Percentiles rank a stretch among this genome's conserved stretches.
phyloP scores from a whole-genome alignment of 1,140 invertebrate species.

The Sycophaga agraensis region DNA sequence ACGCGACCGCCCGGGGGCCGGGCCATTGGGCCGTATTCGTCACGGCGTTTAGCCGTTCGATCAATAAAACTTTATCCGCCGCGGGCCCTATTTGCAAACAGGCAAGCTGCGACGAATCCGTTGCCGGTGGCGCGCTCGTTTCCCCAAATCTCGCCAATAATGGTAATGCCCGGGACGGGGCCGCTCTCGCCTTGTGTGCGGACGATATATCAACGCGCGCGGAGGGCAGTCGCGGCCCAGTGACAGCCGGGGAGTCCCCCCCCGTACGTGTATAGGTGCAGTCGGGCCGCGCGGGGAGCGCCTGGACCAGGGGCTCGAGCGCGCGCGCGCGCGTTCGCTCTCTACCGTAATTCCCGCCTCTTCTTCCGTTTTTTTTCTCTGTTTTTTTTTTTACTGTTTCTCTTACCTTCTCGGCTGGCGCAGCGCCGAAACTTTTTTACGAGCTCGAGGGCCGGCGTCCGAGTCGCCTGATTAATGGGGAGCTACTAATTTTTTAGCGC shows the following conservation, averaged over 20 bases:
- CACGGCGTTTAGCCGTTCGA: slow-evolving; percentile 40
- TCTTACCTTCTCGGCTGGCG: not conserved
- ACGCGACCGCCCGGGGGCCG: no score
- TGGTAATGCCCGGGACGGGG: slow-evolving; percentile 50
- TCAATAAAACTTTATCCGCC: slow-evolving; percentile 45
- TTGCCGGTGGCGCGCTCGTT: slow-evolving; percentile 45
- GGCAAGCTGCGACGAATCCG: slow-evolving; percentile 57
- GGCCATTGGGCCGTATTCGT: slow-evolving; percentile 31
- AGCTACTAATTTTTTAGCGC: slow-evolving; percentile 1
- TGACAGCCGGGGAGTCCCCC: no score
- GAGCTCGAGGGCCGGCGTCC: not conserved
- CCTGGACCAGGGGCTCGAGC: no score
- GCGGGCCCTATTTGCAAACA: slow-evolving; percentile 56
- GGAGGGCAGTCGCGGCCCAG: no score
- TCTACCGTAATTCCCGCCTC: no score
- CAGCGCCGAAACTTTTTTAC: no score
- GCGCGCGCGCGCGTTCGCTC: no score
- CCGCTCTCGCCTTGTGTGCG: slow-evolving; percentile 53
- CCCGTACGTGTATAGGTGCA: no score
- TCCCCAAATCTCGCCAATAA: slow-evolving; percentile 57
- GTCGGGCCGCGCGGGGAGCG: no score
- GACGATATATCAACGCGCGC: slow-evolving; percentile 50
- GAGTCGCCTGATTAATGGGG: slow-evolving; percentile 15
- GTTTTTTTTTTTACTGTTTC: not conserved
- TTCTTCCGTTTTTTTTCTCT: not conserved